phyloP scores from a whole-genome alignment of 2,797 vertebrate species.

The Monodelphis domestica region DNA sequence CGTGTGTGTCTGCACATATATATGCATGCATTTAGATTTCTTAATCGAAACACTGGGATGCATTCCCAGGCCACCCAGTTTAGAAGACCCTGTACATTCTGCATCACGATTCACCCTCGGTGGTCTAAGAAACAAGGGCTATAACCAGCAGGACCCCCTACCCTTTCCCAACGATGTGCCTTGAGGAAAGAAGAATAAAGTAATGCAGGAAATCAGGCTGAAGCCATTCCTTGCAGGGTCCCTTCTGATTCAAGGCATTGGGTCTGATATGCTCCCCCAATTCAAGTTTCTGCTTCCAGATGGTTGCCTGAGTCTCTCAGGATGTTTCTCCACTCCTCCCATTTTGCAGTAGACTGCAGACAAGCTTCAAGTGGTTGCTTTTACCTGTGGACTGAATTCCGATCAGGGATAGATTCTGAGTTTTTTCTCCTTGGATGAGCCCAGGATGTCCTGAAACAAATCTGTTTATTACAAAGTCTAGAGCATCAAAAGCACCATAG shows the following conservation, averaged over 20 bases:
- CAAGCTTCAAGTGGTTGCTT: slow-evolving; percentile 31
- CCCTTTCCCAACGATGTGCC: background rate
- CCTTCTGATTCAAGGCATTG: background rate
- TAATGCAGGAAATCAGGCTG: background rate
- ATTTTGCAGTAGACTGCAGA: slow-evolving; percentile 26
- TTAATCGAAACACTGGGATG: background rate
- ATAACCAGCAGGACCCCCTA: background rate
- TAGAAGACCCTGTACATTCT: background rate
- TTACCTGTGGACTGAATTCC: slow-evolving; percentile 50
- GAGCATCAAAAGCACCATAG: background rate
- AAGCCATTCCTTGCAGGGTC: slow-evolving; percentile 8
- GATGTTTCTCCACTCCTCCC: slow-evolving; percentile 34
- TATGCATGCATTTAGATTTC: slow-evolving; percentile 23
- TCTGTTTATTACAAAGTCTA: slow-evolving; percentile 31
- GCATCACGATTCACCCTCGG: slow-evolving; percentile 16
- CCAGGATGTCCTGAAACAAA: slow-evolving; percentile 36
- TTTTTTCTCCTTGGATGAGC: slow-evolving; percentile 46
- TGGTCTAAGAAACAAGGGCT: slow-evolving; percentile 5
- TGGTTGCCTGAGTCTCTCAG: background rate
- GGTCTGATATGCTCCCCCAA: background rate
- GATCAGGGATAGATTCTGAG: slow-evolving; percentile 34
- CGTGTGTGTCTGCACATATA: background rate
- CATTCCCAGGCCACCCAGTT: background rate
- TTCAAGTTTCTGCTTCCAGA: background rate
- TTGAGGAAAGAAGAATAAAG: background rate